phyloP scores from a whole-genome alignment of 2,797 vertebrate species.

The Molossus molossus region DNA sequence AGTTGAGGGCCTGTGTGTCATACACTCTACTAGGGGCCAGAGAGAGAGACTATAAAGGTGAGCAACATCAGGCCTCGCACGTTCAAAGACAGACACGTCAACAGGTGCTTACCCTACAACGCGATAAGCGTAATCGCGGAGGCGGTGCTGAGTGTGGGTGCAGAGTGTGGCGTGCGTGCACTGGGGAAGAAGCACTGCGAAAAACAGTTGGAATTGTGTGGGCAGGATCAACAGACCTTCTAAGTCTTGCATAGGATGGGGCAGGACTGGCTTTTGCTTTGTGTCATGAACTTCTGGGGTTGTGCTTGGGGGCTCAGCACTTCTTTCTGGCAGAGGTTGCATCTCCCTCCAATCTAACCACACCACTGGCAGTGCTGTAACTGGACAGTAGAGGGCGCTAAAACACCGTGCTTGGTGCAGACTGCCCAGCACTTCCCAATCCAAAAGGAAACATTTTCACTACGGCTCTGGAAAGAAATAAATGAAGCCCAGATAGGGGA shows the following conservation, averaged over 20 bases:
- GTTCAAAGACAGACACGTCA: background rate
- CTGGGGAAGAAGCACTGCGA: background rate
- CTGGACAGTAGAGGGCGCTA: slow-evolving; percentile 76
- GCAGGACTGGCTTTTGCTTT: background rate
- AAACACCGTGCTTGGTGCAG: slow-evolving; percentile 10
- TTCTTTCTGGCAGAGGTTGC: background rate
- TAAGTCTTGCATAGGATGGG: background rate
- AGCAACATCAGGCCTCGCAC: background rate
- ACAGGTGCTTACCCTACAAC: background rate
- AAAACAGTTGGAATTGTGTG: slow-evolving; percentile 9
- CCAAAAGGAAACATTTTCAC: background rate
- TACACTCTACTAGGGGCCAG: background rate
- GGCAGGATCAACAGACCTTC: slow-evolving; percentile 9
- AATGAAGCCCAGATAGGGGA: background rate
- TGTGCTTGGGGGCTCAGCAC: fast-evolving
- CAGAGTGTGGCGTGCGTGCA: background rate
- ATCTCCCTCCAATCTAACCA: background rate
- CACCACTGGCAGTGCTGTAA: background rate
- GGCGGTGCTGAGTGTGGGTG: background rate
- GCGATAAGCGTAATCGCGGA: background rate
- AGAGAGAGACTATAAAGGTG: background rate
- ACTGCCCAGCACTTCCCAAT: fast-evolving
- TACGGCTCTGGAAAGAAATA: background rate
- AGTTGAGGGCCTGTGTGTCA: background rate
- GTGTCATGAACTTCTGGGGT: background rate